Base-by-base conservation (phyloP, 2,113 vertebrate species). In the Bufo bufo region DNA sequence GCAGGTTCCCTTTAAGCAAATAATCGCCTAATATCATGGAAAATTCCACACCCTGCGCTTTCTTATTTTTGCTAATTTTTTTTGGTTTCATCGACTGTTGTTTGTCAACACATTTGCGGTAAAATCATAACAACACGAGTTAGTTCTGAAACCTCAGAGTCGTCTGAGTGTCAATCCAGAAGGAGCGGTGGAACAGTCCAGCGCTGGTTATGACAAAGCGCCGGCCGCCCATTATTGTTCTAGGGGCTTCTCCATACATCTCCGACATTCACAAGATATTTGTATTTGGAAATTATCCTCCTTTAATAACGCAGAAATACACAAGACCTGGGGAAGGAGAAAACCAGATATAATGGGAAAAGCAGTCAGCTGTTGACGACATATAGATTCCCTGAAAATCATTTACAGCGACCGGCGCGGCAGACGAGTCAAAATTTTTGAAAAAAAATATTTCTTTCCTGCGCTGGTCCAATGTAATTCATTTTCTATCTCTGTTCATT, bases 401-500 rank as follows among this genome's bases (percentile, higher is more conserved):
- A 94, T 96, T 96, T 97, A 96, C 96, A 95, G 95, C 96, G 95
- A 96, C 96, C 95, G 96, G 96, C 96, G 96, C 94, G 96, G 97
- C 97, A 99, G 96, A 97, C 94, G 96, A 97, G 97, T 97, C 97
- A 97, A 84, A 84, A 84, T 16, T 69, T 71, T 84, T 13, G 23
- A 96, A 96, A 96, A 97, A 97, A 98, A 99, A 98, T 97, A 98
- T 97, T 97, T 97, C 96, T 96, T 97, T 97, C 97, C 97, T 98
- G 96, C 95, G 94, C 99, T 97, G 97, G 97, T 99, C 97, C 97
- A 96, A 98, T 97, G 97, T 98, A 99, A 99, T 99, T 99, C 98
- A 99, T 99, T 99, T 99, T 99, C 98, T 97, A 99, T 99, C 98
- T 99, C 98, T 99, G 98, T 99, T 99, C 98, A 99, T 99, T 99